These are phyloP conservation scores for Brachypalpus laphriformis DNA, from an alignment of 2,888 invertebrate species.

Conservation along the genomic window DNA sequence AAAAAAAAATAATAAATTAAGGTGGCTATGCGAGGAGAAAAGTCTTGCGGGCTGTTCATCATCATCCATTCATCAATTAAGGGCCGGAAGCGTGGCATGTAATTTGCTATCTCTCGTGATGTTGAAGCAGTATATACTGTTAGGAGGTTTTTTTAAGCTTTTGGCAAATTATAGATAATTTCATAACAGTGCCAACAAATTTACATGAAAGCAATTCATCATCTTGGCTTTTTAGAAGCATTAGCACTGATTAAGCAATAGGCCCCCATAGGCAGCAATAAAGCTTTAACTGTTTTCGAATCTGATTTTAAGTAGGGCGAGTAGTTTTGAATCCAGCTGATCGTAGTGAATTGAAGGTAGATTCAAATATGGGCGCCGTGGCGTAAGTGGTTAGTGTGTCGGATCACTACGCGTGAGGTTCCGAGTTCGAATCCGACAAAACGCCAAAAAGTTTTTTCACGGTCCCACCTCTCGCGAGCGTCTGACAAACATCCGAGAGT, in stretches of 20 bases:
- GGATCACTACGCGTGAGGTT: too few relatives aligned
- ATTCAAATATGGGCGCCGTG: background rate
- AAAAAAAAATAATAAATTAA: background rate
- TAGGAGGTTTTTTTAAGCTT: background rate
- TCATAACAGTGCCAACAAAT: slow-evolving; percentile 17
- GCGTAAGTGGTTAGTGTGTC: too few relatives aligned
- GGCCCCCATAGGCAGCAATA: background rate
- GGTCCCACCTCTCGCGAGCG: too few relatives aligned
- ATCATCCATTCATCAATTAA: slow-evolving; percentile 38
- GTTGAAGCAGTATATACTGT: background rate
- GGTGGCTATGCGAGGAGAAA: background rate
- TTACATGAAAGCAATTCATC: slow-evolving; percentile 26
- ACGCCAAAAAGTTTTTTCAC: too few relatives aligned
- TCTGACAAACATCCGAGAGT: too few relatives aligned
- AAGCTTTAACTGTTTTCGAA: background rate
- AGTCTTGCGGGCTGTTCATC: background rate
- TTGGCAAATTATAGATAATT: slow-evolving; percentile 22
- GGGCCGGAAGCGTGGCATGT: slow-evolving; percentile 46
- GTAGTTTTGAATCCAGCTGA: background rate
- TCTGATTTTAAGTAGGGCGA: background rate
- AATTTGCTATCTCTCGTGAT: slow-evolving; percentile 4
- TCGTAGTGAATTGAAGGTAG: background rate
- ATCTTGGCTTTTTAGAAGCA: background rate
- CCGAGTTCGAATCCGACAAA: too few relatives aligned
- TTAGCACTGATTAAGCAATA: background rate